Base-by-base conservation (phyloP, 2,888 invertebrate species). In the Campopleginae sp. region DNA sequence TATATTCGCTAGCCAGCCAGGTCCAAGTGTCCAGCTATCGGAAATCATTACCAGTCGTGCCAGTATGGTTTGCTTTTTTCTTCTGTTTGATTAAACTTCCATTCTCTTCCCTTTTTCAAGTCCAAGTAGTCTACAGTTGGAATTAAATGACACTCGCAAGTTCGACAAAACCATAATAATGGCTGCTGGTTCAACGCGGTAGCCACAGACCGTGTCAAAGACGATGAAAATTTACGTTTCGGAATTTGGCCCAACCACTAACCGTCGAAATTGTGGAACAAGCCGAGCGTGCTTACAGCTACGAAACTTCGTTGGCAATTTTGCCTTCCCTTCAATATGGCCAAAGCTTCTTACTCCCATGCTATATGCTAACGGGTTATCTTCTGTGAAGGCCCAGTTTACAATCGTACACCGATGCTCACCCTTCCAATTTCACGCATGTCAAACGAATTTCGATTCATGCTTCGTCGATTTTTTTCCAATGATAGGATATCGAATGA, bases 201-300 rank as follows among this genome's bases (percentile, higher is more conserved):
- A n/a, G 77, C 77, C 58, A 58, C 19, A 68, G 48, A 68, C 82
- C 48, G 46, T 61, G 80, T 76, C 80, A 61, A 74, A 78, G 48
- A 77, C 70, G 75, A 74, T 63, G 61, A 68, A 66, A 86, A 79
- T 77, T 86, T 86, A 66, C 80, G 65, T 76, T 79, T 71, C 23
- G 61, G 70, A 78, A 84, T 86, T 84, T 72, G n/a, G 17, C 66
- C 48, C 76, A 42, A 80, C 71, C 66, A 27, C 19, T 38, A 74
- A 42, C 27, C 38, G 33, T 76, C 48, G 38, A 51, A 68, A 46
- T 68, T 66, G 58, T 68, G 42, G 46, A 54, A 46, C 46, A 51
- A 42, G 42, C 61, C 23, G 61, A 42, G 76, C 48, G 51, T 58
- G 44, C 31, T 38, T 63, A 19, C 65, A 68, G 46, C n/a, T 46